These are phyloP conservation scores for Rhingia rostrata DNA, from an alignment of 2,888 invertebrate species.

Conservation along the genomic window DNA sequence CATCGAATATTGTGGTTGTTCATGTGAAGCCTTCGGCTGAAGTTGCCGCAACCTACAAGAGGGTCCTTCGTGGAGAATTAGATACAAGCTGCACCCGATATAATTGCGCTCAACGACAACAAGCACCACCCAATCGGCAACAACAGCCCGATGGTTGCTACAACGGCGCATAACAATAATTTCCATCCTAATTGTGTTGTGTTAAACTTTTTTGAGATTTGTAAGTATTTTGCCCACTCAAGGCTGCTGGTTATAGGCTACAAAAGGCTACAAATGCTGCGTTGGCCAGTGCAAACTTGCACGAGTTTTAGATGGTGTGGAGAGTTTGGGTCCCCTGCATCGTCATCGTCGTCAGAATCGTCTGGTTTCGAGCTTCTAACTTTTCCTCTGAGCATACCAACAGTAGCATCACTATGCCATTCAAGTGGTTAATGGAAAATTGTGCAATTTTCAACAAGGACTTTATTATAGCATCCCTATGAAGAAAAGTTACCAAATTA, in stretches of 20 bases:
- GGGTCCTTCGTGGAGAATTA: slow-evolving; percentile 29
- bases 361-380: slow-evolving; percentile 46
- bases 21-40: slow-evolving; percentile 30
- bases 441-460: slow-evolving; percentile 73
- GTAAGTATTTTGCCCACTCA: slow-evolving; percentile 66
- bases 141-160: slow-evolving; percentile 12
- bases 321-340: not conserved
- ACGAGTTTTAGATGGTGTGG: not conserved
- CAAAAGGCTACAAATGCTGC: slow-evolving; percentile 42
- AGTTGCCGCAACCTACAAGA: not conserved
- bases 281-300: slow-evolving; percentile 4
- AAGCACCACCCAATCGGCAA: slow-evolving; percentile 14
- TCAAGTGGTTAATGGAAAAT: slow-evolving; percentile 74
- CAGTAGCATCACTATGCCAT: slow-evolving; percentile 15
- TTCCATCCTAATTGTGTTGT: slow-evolving; percentile 72
- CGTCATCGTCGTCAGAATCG: slow-evolving; percentile 23
- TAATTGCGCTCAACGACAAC: not conserved
- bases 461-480: slow-evolving; percentile 59
- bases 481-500: slow-evolving; percentile 70
- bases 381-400: slow-evolving; percentile 10
- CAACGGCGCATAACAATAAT: slow-evolving; percentile 57
- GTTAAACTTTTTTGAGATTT: slow-evolving; percentile 74
- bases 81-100: slow-evolving; percentile 65
- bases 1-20: slow-evolving; percentile 54
- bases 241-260: slow-evolving; percentile 43